Conservation (phyloP, 2,113 vertebrate species). For the Apodemus sylvaticus region DNA sequence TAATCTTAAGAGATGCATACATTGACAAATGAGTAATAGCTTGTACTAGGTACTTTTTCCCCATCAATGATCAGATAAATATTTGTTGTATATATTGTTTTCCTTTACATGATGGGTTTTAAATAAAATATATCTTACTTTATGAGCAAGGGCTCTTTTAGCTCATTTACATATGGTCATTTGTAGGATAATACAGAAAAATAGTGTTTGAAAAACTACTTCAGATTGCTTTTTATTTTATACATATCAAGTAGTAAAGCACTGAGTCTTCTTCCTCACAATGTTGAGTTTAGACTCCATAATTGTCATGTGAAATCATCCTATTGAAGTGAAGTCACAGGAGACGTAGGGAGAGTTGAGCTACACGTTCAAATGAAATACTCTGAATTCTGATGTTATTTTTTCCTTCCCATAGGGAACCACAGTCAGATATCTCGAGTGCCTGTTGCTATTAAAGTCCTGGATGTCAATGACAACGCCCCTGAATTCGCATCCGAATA, state of each 20-base stretch:
- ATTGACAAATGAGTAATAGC: conserved; percentile 73
- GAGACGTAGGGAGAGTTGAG: conserved; percentile 46
- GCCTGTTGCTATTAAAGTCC: conserved; percentile 96
- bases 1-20: conserved; percentile 40
- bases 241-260: neutral
- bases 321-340: conserved; percentile 53
- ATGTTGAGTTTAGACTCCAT: neutral
- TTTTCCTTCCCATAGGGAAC: conserved; percentile 90
- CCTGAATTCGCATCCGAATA: conserved; percentile 96
- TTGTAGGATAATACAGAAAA: conserved; percentile 76
- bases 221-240: conserved; percentile 24
- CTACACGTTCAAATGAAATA: conserved; percentile 58
- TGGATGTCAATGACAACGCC: conserved; percentile 99
- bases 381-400: conserved; percentile 75
- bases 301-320: conserved; percentile 37
- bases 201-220: conserved; percentile 72
- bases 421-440: conserved; percentile 98
- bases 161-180: conserved; percentile 76
- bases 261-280: conserved; percentile 64
- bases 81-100: conserved; percentile 70
- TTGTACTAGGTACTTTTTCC: conserved; percentile 67
- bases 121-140: conserved; percentile 83
- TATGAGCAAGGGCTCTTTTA: conserved; percentile 75
- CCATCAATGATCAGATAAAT: conserved; percentile 80
- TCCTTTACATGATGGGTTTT: conserved; percentile 75